Base-by-base conservation (phyloP, 2,797 vertebrate species). In the Psittacula derbiana region DNA sequence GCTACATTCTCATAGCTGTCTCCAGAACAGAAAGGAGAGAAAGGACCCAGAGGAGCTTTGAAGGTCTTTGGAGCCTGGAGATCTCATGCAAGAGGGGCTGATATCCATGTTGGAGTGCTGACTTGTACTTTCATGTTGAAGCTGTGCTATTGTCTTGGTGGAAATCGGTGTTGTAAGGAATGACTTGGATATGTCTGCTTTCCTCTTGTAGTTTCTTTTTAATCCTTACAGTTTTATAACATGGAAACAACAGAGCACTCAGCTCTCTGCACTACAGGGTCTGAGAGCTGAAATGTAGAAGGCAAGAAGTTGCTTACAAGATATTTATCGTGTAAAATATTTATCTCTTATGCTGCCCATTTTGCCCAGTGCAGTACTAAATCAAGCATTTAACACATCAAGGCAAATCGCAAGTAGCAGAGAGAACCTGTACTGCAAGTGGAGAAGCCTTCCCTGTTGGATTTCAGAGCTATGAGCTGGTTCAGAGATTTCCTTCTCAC, bases 91-190 rank as follows among this genome's bases (percentile, higher is more conserved):
- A 78, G 21, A 61, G 24, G 33, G 21, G 16, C 33, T 60, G 31
- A 1, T 40, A 33, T 4, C 57, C 6, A 0, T 0, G 2, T 4
- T 23, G 66, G 15, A 25, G 40, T 3, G 8, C 8, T 18, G 43
- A 5, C 55, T 25, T 57, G 27, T 16, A 15, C 69, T 41, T 69
- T 49, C 52, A 10, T 16, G 18, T 1, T 60, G 50, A 50, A 62
- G 49, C 65, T 82, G 46, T 46, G 62, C 4, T 47, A 15, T 30
- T 12, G 10, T 5, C 49, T 40, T 57, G n/a, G 8, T 43, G 47
- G 30, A 66, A 67, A 74, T 24, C 16, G 21, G 43, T 17, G 17
- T 2, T 30, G 8, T 65, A 62, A 84, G 58, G 62, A 70, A n/a
- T 0, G 4, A 8, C 41, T 78, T 57, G 23, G 10, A 5, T 49